Percentiles rank a stretch among this genome's conserved stretches.
Conservation (phyloP, 2,888 invertebrate species). For the Ellobium chinense region DNA sequence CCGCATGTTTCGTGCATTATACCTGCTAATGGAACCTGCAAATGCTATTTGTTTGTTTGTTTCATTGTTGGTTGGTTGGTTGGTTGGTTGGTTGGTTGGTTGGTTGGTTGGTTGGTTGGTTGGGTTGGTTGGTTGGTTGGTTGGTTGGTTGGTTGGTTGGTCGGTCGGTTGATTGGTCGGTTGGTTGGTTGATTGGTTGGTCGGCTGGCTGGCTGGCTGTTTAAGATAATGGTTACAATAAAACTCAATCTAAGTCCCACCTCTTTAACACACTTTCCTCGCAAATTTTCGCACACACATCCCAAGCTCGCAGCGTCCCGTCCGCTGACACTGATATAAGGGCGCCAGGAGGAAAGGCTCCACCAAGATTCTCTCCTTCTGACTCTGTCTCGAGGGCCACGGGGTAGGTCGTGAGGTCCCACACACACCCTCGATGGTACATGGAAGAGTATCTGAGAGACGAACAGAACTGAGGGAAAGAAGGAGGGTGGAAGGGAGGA, state of each 20-base stretch:
- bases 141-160: too few species aligned
- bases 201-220: too few species aligned
- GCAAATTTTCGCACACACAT: conserved; percentile 36
- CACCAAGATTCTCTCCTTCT: conserved; percentile 21
- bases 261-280: conserved; percentile 35
- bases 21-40: too few species aligned
- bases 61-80: too few species aligned
- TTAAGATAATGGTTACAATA: too few species aligned
- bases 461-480: background rate
- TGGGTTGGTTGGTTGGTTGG: too few species aligned
- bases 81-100: too few species aligned
- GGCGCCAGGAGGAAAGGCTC: conserved; percentile 38
- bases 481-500: background rate
- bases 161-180: too few species aligned
- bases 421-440: conserved; percentile 43
- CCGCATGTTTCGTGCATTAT: too few species aligned
- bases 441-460: conserved; percentile 31
- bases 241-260: background rate
- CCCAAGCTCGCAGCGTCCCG: conserved; percentile 40
- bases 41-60: too few species aligned
- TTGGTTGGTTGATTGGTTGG: too few species aligned
- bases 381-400: conserved; percentile 7
- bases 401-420: conserved; percentile 40
- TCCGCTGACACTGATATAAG: conserved; percentile 36
- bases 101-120: too few species aligned